Evolutionary conservation across 2,113 vertebrate genomes (phyloP).

Genomic region (Chrysochloris asiatica): DNA sequence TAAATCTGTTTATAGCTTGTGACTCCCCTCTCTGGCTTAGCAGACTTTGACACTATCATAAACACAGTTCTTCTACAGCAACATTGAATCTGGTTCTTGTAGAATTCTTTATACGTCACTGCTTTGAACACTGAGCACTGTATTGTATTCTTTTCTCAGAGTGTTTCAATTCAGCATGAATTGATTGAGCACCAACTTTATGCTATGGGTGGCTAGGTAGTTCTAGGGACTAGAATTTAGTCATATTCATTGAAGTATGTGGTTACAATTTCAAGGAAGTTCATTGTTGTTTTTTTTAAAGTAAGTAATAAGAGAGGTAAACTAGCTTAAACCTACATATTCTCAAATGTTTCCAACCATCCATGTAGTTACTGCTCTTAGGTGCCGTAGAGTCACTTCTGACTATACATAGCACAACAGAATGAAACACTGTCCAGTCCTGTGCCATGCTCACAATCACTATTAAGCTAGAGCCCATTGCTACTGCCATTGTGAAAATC

Average conservation of each 20-base stretch:
- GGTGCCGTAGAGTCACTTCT: no score
- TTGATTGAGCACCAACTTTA: conserved; percentile 25
- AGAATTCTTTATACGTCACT: conserved; percentile 60
- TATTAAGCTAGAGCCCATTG: no score
- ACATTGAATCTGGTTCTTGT: conserved; percentile 40
- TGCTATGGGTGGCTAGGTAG: background rate
- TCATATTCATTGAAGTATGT: background rate
- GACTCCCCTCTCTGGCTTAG: conserved; percentile 67
- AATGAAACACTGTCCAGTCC: no score
- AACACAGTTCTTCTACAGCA: conserved; percentile 66
- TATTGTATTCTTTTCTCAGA: conserved; percentile 47
- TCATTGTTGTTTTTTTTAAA: background rate
- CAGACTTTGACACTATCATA: conserved; percentile 67
- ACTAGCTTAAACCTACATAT: background rate
- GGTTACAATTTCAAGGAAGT: background rate
- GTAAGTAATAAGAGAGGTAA: background rate
- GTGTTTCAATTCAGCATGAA: background rate
- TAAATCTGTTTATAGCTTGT: conserved; percentile 76
- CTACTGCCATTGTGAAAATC: no score
- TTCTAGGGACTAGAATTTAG: background rate
- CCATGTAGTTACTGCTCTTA: no score
- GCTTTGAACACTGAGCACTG: conserved; percentile 57
- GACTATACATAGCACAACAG: no score
- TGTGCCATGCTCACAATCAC: no score
- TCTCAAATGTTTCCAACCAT: background rate